Evolutionary conservation across 2,888 invertebrate genomes (phyloP).

Genomic region (Meghimatium bilineatum): DNA sequence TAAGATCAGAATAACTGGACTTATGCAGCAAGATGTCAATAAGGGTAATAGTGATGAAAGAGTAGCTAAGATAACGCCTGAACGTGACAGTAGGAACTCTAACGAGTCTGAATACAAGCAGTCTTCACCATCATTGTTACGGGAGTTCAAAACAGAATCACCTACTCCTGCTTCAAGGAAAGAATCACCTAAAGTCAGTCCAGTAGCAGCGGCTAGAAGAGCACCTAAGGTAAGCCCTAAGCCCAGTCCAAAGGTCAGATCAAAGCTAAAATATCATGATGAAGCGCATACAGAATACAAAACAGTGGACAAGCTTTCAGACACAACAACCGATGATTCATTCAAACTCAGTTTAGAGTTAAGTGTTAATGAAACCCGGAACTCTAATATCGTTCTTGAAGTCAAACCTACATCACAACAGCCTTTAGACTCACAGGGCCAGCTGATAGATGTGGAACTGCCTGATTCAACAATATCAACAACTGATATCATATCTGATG

Average conservation of each 20-base stretch:
- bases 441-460: background rate
- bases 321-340: background rate
- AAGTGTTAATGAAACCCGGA: background rate
- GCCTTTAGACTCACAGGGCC: background rate
- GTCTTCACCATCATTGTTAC: background rate
- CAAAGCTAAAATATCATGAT: background rate
- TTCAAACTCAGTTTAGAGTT: background rate
- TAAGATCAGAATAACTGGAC: background rate
- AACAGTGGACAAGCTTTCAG: background rate
- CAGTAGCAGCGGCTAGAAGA: constrained; percentile 20
- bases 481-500: background rate
- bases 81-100: background rate
- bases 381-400: background rate
- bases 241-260: constrained; percentile 36
- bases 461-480: background rate
- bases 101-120: background rate
- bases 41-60: background rate
- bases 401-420: background rate
- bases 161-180: background rate
- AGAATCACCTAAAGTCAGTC: constrained; percentile 13
- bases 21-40: background rate
- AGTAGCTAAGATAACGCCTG: background rate
- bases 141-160: constrained; percentile 8
- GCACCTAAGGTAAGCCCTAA: constrained; percentile 41
- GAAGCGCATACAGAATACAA: background rate